phyloP scores from a whole-genome alignment of 2,797 vertebrate species.

The Basileuterus tristriatus region DNA sequence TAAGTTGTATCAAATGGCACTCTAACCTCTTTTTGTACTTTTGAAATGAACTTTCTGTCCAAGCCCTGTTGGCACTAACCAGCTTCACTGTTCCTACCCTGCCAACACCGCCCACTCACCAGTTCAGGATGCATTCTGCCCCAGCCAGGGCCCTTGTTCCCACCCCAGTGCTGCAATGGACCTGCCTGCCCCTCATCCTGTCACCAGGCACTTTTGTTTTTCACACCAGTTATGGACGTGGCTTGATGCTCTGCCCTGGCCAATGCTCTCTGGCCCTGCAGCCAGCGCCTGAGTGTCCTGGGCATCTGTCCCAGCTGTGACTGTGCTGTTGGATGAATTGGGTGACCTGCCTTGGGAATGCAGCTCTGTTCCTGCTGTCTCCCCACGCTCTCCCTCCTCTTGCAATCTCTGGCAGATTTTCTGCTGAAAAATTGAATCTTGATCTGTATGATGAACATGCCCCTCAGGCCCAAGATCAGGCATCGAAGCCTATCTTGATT shows the following conservation, averaged over 20 bases:
- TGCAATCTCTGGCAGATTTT: not conserved
- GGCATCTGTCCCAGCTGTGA: not conserved
- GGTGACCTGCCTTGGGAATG: not conserved
- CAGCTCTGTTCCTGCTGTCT: not conserved
- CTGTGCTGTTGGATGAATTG: fast-evolving
- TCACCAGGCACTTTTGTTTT: not conserved
- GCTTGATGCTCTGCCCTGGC: not conserved
- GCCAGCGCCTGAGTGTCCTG: not conserved
- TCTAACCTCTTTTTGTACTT: not conserved
- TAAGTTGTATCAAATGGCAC: not conserved
- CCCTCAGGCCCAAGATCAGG: not conserved
- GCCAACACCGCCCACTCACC: not conserved
- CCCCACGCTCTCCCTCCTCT: not conserved
- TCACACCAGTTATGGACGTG: too few species aligned
- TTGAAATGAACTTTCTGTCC: not conserved
- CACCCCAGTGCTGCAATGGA: fast-evolving
- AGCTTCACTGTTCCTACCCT: not conserved
- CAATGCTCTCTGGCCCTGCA: fast-evolving
- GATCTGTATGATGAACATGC: not conserved
- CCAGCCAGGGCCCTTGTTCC: not conserved
- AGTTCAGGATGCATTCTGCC: not conserved
- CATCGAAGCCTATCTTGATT: not conserved
- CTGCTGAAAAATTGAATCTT: not conserved
- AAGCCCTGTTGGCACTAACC: not conserved
- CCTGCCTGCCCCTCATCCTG: not conserved